Conservation (phyloP, 1,140 invertebrate genomes). For the Drosophila sturtevanti region DNA sequence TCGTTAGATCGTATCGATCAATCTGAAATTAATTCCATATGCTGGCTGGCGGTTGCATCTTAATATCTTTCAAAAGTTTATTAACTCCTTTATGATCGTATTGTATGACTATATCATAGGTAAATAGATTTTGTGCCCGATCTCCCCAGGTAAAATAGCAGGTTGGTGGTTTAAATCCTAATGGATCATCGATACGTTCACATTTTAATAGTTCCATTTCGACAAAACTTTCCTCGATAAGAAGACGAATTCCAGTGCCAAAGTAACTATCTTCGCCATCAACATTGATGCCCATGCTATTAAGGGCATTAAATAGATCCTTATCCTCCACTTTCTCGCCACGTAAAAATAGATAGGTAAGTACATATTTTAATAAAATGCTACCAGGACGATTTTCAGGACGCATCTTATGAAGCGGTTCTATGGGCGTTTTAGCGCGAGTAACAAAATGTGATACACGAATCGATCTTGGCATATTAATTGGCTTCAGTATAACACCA, state of each 20-base stretch:
- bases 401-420: no score
- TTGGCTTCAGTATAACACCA: background rate
- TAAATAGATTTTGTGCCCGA: background rate
- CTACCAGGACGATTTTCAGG: background rate
- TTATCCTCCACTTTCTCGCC: background rate
- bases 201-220: background rate
- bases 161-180: background rate
- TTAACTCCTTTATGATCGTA: background rate
- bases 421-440: background rate
- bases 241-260: background rate
- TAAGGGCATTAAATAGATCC: background rate
- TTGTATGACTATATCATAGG: slow-evolving; percentile 7
- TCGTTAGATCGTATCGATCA: no score
- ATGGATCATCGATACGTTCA: background rate
- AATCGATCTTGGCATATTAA: background rate
- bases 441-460: background rate
- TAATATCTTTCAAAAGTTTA: background rate
- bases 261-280: background rate
- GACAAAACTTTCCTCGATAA: background rate
- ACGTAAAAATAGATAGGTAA: background rate
- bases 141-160: background rate
- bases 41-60: background rate
- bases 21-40: background rate
- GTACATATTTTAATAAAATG: background rate
- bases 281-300: background rate